Percentiles rank a stretch among this genome's conserved stretches.
These are phyloP conservation scores for Thunnus albacares DNA, from an alignment of 2,797 vertebrate genomes.

Conservation along the genomic window DNA sequence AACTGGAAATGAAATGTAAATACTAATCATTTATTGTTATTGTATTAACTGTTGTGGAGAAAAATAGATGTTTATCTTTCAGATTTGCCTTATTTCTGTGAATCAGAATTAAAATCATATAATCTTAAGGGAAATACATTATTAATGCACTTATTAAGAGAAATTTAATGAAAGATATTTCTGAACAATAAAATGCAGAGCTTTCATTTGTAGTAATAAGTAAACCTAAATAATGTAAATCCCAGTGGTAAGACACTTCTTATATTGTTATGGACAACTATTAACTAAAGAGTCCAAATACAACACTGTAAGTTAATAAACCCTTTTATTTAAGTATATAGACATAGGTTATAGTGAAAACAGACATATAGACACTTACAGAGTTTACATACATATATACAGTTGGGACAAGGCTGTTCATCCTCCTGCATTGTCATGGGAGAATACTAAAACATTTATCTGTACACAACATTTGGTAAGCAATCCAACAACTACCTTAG, in stretches of 20 bases:
- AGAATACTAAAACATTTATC: constrained; percentile 65
- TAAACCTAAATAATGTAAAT: neutral
- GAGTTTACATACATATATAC: constrained; percentile 88
- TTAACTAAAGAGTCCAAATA: constrained; percentile 47
- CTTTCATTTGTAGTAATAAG: constrained; percentile 19
- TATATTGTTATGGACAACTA: neutral
- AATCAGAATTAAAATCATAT: neutral
- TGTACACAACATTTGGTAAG: constrained; percentile 72
- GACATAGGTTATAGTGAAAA: constrained; percentile 90
- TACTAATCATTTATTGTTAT: neutral
- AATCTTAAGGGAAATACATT: neutral
- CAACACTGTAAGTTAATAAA: constrained; percentile 86
- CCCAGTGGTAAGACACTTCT: neutral
- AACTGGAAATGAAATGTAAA: constrained; percentile 38
- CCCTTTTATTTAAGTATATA: constrained; percentile 89
- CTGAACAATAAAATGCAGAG: neutral
- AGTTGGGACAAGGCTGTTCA: constrained; percentile 84
- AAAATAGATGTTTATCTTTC: constrained; percentile 9
- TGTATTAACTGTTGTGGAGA: neutral
- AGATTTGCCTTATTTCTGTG: constrained; percentile 11
- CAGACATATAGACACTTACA: constrained; percentile 87
- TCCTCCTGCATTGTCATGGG: constrained; percentile 82
- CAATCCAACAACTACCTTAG: constrained; percentile 62
- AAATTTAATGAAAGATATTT: constrained; percentile 2
- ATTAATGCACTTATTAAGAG: neutral